phyloP scores from a whole-genome alignment of 2,113 vertebrate genomes.

The Pyrgilauda ruficollis region DNA sequence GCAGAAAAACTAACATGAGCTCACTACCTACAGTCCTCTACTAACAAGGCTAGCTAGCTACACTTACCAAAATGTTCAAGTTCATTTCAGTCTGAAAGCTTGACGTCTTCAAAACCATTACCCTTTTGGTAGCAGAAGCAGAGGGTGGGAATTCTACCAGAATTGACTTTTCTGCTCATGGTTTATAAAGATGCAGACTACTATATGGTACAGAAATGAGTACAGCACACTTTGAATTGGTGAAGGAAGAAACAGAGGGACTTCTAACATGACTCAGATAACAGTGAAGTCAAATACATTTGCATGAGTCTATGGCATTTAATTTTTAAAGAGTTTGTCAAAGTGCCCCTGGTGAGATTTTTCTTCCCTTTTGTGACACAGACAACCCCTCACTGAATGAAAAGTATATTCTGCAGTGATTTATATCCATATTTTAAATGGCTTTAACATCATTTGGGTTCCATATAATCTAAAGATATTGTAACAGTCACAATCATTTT shows the following conservation, averaged over 20 bases:
- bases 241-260: not conserved
- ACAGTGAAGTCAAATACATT: not conserved
- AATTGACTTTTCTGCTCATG: not conserved
- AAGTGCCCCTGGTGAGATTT: not conserved
- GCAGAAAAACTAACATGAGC: rapidly evolving
- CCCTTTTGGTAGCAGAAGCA: not conserved
- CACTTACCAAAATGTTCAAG: not conserved
- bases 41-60: not conserved
- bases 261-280: not conserved
- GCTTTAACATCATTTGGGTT: not conserved
- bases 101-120: not conserved
- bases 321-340: not conserved
- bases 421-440: not conserved
- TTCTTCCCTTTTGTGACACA: not conserved
- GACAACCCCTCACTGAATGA: not conserved
- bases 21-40: not conserved
- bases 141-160: not conserved
- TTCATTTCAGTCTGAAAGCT: not conserved
- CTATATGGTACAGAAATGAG: not conserved
- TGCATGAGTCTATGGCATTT: not conserved
- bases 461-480: not conserved
- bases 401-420: not conserved
- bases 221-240: not conserved
- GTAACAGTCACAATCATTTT: not conserved
- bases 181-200: not conserved